Evolutionary conservation across 2,888 invertebrate species (phyloP), one percentile per base, ranked within the genome.

Genomic region (Archaeoteleia sp.): DNA sequence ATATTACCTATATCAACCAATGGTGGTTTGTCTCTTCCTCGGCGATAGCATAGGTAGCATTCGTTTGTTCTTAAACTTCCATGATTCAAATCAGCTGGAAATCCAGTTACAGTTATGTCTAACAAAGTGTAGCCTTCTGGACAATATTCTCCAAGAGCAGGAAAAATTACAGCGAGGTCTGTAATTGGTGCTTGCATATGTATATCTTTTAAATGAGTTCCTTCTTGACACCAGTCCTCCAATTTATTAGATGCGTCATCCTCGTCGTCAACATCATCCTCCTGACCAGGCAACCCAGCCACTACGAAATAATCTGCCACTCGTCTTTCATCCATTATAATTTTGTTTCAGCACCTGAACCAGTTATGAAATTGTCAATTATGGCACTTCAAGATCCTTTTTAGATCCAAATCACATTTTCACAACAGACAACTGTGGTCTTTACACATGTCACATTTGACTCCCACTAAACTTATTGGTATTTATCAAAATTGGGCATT

Each of bases 281-380:
- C 82, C 49, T 84, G 82, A 1, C 76, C 84, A 9, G 96, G 94
- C 84, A 98, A 88, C 17, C 98, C 98, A 82, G 98, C 97, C 67
- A 98, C 95, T 74, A 99, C 97, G 88, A 99, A 99, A 87, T 98
- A 98, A 88, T 99, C 98, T 14, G 96, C 97, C 70, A 98, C 95
- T 86, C 93, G 89, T 81, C 92, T 89, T 79, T 95, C 95, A 83
- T 95, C 95, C 95, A 95, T 95, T 7, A 13, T 54, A 14, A 8
- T 30, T 23, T 14, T 13, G 10, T n/a, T 30, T 63, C 49, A 55
- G 42, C 34, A 13, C 32, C 35, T 49, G 14, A 27, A 15, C 35
- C 37, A 29, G 35, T 10, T n/a, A 14, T 54, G 8, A 34, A 2
- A 3, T 51, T 48, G 32, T 45, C 32, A 14, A 46, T 53, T 65